Evolutionary conservation across 2,113 vertebrate genomes (phyloP), one percentile per base, ranked within the genome.

Genomic region (Zosterops japonicus): DNA sequence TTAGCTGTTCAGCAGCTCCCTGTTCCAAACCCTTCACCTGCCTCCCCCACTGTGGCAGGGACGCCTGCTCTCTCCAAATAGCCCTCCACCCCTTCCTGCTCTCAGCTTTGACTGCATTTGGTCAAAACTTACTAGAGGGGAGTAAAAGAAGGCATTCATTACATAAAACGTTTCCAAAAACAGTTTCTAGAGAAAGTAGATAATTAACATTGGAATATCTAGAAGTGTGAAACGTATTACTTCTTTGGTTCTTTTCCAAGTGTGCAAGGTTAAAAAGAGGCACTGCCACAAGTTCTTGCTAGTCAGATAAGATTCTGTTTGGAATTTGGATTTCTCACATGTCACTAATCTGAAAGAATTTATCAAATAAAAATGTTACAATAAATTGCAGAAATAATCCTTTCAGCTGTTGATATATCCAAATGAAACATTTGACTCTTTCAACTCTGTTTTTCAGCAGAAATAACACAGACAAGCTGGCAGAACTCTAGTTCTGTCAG

Each of bases 1-100:
- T 92, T 88, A 83, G 36, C 89, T 92, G 91, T 88, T 60, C 65
- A 47, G 89, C 68, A 74, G 90, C 84, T 83, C 87, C 50, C n/a
- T 87, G 74, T 75, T 85, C 74, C 83, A 60, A 85, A 52, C 49
- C 76, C 76, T 86, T 89, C 90, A 83, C 83, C 75, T 86, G 49
- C 53, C 84, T 50, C 46, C 27, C 71, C 39, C 10, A 2, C 33
- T 7, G 23, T 1, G 1, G 19, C 8, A 1, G 17, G 41, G 50
- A 39, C 1, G 2, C 33, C 60, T 59, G 67, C n/a, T 36, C 47
- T 31, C 87, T 69, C 76, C 64, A 14, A 77, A 46, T 2, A 44
- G 71, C 89, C 63, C 14, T 18, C 41, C 31, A 8, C 46, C n/a
- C 36, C 59, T 19, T 31, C 24, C 72, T 9, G 27, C 52, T 33